phyloP scores from a whole-genome alignment of 2,797 vertebrate species.

The Myiothlypis coronata region DNA sequence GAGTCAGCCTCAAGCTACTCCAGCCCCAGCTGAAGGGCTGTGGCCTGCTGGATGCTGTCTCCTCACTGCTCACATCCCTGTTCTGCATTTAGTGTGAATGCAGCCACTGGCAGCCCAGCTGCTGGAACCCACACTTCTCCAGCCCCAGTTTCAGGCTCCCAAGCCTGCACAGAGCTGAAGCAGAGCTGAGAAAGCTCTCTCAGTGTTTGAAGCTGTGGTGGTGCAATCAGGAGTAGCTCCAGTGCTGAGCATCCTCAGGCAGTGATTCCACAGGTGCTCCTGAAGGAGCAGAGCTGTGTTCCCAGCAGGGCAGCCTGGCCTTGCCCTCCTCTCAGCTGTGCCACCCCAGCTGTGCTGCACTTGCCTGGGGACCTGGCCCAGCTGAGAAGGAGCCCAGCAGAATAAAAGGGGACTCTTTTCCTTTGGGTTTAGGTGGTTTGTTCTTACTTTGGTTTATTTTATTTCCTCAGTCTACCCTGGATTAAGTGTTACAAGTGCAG shows the following conservation, averaged over 20 bases:
- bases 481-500: neutral
- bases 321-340: neutral
- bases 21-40: neutral
- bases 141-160: neutral
- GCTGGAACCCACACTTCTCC: neutral
- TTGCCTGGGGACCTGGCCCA: neutral
- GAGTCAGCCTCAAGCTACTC: neutral
- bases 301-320: neutral
- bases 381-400: neutral
- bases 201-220: neutral
- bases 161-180: neutral
- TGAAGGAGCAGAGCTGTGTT: neutral
- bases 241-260: neutral
- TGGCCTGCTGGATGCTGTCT: neutral
- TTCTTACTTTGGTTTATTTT: neutral
- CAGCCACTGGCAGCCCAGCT: neutral
- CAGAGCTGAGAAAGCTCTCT: neutral
- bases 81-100: neutral
- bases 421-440: neutral
- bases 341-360: neutral
- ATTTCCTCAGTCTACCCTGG: neutral
- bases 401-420: neutral
- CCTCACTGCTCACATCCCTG: fast-evolving
- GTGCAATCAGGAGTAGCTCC: neutral
- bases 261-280: neutral